Evolutionary conservation across 2,113 vertebrate genomes (phyloP).

Genomic region (Burhinus oedicnemus): DNA sequence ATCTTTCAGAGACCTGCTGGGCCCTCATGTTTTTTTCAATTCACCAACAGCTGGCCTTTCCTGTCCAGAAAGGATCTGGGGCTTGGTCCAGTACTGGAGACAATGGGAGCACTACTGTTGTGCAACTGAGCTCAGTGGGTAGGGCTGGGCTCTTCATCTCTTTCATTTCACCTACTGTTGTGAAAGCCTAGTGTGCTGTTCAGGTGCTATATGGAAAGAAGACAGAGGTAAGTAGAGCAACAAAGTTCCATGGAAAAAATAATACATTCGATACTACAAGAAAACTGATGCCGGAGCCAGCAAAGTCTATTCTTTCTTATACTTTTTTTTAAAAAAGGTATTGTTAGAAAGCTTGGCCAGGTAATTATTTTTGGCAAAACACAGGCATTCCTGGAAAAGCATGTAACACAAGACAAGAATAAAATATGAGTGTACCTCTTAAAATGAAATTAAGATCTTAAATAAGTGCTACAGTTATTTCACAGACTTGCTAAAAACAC

Average conservation of each 20-base stretch:
- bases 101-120: neutral
- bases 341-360: neutral
- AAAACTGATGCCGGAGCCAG: neutral
- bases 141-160: neutral
- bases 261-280: neutral
- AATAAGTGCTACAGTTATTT: slow-evolving; percentile 5
- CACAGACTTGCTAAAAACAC: slow-evolving; percentile 17
- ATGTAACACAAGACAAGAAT: neutral
- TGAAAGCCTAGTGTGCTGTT: slow-evolving; percentile 9
- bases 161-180: slow-evolving; percentile 32
- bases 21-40: neutral
- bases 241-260: slow-evolving; percentile 33
- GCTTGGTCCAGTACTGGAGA: neutral
- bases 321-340: neutral
- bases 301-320: neutral
- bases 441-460: slow-evolving; percentile 17
- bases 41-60: neutral
- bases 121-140: neutral
- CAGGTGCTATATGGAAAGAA: slow-evolving; percentile 34
- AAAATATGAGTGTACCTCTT: slow-evolving; percentile 8
- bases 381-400: neutral
- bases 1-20: neutral
- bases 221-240: slow-evolving; percentile 25
- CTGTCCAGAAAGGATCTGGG: slow-evolving; percentile 18
- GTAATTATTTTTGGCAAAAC: slow-evolving; percentile 24